Evolutionary conservation across 2,888 invertebrate species (phyloP).

Genomic region (Ptychoptera albimana): DNA sequence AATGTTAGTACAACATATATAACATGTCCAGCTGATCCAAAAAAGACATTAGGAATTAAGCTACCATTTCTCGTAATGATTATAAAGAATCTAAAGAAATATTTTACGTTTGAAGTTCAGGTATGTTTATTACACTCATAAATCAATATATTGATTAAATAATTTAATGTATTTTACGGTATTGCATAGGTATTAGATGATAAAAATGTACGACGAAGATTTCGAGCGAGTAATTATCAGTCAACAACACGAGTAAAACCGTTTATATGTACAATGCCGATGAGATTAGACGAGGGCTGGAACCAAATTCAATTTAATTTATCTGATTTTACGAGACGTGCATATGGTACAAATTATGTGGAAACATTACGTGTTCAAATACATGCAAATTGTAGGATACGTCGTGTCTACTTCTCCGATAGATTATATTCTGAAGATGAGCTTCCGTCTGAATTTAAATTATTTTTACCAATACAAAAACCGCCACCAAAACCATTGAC

Average conservation of each 20-base stretch:
- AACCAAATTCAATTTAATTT: slow-evolving; percentile 92
- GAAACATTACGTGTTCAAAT: slow-evolving; percentile 84
- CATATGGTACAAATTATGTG: slow-evolving; percentile 92
- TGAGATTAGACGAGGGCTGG: slow-evolving; percentile 90
- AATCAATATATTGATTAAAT: slow-evolving; percentile 4
- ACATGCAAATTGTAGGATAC: slow-evolving; percentile 88
- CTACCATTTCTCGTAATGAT: slow-evolving; percentile 88
- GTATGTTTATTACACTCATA: slow-evolving; percentile 33
- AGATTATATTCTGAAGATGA: slow-evolving; percentile 88
- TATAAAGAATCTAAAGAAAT: slow-evolving; percentile 86
- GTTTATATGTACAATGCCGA: slow-evolving; percentile 96
- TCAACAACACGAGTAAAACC: slow-evolving; percentile 87
- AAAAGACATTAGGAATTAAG: slow-evolving; percentile 80
- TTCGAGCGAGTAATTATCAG: slow-evolving; percentile 90
- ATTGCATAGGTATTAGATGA: slow-evolving; percentile 72
- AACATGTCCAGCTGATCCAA: slow-evolving; percentile 80
- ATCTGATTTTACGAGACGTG: slow-evolving; percentile 81
- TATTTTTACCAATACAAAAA: slow-evolving; percentile 84
- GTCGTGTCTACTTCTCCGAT: slow-evolving; percentile 81
- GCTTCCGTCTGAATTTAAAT: slow-evolving; percentile 86
- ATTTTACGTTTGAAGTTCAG: slow-evolving; percentile 92
- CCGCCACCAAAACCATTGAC: slow-evolving; percentile 21
- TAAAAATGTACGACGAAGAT: slow-evolving; percentile 74
- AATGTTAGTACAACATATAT: slow-evolving; percentile 91
- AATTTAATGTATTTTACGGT: slow-evolving; percentile 15